Evolutionary conservation across 30 jellyfish, hydroid and myxozoan species (phyloP), one percentile per base, ranked within the genome.

Genomic region (Morbakka virulenta): DNA sequence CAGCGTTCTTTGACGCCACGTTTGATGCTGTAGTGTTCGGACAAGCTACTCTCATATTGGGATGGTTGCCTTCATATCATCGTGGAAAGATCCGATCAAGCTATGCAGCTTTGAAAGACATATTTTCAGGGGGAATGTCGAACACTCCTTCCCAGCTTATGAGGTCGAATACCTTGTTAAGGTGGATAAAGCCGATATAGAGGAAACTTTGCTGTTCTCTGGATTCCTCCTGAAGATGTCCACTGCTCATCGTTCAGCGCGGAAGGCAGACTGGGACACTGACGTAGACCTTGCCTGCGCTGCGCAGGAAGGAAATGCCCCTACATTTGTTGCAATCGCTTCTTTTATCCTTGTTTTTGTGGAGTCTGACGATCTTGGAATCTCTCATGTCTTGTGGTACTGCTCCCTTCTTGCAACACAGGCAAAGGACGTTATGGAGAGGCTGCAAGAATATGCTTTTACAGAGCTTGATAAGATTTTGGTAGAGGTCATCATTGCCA

Each of bases 161-260:
- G n/a, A 1, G 28, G 50, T 12, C 50, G 50, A 67, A 67, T 1
- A 63, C 79, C 63, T 67, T 28, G 26, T 61, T 67, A 33, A 3
- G 79, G 79, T 67, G 64, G 2, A 67, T 63, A 25, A 67, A 3
- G 25, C 20, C 20, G 2, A 28, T n/a, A 6, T 1, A 67, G n/a
- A 2, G 34, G 79, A 9, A 22, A 3, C 22, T 30, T 28, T 67
- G 29, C 63, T 67, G 79, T 27, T 67, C 62, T 23, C 79, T 17
- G 27, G 64, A 67, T 63, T 67, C 35, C 63, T 67, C 79, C 25
- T 30, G 79, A 32, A 67, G 79, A 36, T 28, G 79, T 17, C 79
- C 27, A 24, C 63, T n/a, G n/a, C n/a, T n/a, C n/a, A n/a, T n/a
- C n/a, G n/a, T n/a, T n/a, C n/a, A n/a, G n/a, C n/a, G n/a, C 64